phyloP scores from a whole-genome alignment of 2,888 invertebrate genomes.

The Onchidella celtica region DNA sequence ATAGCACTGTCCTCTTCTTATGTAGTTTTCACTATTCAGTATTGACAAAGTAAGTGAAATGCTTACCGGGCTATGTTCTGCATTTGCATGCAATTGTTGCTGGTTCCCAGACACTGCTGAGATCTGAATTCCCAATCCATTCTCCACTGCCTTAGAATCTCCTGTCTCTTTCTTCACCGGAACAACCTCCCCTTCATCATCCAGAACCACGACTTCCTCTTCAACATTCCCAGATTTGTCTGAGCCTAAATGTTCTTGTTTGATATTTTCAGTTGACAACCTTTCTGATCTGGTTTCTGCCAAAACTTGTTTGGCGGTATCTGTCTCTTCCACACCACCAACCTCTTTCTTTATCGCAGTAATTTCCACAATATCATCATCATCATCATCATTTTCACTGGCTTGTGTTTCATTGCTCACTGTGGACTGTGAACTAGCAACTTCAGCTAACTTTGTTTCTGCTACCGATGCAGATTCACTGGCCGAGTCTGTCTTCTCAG shows the following conservation, averaged over 20 bases:
- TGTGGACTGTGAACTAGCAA: too few species aligned
- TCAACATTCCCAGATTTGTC: slow-evolving; percentile 39
- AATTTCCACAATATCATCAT: slow-evolving; percentile 43
- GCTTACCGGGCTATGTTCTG: slow-evolving; percentile 9
- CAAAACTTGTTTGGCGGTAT: not conserved
- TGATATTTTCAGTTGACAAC: not conserved
- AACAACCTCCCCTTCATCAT: slow-evolving; percentile 50
- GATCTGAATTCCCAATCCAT: slow-evolving; percentile 61
- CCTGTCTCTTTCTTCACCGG: slow-evolving; percentile 44
- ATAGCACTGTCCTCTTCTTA: too few species aligned
- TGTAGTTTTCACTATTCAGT: too few species aligned
- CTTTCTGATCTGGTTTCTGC: not conserved
- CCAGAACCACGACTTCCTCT: slow-evolving; percentile 50
- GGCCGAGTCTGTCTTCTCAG: too few species aligned
- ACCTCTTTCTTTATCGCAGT: slow-evolving; percentile 26
- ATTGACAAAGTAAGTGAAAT: too few species aligned
- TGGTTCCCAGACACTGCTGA: slow-evolving; percentile 38
- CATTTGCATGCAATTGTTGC: slow-evolving; percentile 22
- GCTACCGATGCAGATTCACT: too few species aligned
- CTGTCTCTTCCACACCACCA: not conserved
- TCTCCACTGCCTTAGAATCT: slow-evolving; percentile 15
- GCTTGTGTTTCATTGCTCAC: not conserved
- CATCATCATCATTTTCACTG: slow-evolving; percentile 20
- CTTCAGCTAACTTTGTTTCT: too few species aligned
- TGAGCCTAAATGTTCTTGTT: slow-evolving; percentile 18